These are phyloP conservation scores for Poeciliopsis occidentalis DNA, from an alignment of 2,113 vertebrate genomes.

Conservation along the genomic window DNA sequence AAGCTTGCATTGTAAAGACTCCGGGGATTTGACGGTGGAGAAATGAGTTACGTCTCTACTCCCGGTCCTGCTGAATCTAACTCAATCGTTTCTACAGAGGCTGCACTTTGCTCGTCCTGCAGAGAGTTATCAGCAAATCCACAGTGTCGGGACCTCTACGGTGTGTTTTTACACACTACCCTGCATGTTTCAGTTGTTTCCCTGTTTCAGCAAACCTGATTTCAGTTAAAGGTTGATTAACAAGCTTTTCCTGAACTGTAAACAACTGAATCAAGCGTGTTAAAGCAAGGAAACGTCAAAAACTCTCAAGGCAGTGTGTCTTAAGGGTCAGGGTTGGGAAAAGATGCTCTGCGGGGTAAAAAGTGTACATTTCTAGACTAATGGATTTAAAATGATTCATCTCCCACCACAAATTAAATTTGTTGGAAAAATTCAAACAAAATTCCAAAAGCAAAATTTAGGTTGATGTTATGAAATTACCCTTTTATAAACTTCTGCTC, in stretches of 20 bases:
- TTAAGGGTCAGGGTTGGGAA: too few relatives aligned
- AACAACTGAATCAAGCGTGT: too few relatives aligned
- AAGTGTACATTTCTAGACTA: not conserved
- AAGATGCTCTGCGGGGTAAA: not conserved
- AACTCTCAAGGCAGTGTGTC: too few relatives aligned
- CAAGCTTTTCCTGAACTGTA: too few relatives aligned
- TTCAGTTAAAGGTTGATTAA: too few relatives aligned
- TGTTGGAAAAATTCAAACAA: not conserved
- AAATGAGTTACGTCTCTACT: constrained; percentile 11
- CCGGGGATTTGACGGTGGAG: not conserved
- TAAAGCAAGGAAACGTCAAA: too few relatives aligned
- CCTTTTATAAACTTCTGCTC: not conserved
- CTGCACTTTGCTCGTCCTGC: constrained; percentile 31
- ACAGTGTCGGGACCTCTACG: not conserved
- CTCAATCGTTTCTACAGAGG: constrained; percentile 21
- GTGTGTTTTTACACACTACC: too few relatives aligned
- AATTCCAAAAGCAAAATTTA: not conserved
- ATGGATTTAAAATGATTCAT: not conserved
- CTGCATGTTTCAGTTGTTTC: too few relatives aligned
- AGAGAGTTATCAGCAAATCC: constrained; percentile 18
- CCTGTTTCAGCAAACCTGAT: too few relatives aligned
- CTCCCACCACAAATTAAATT: not conserved
- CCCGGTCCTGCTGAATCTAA: constrained; percentile 45
- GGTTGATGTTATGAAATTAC: not conserved
- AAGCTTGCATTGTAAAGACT: constrained; percentile 23